Conservation (phyloP, 53 echinoderm and acorn worm genomes). For the Pentamera pediparva region DNA sequence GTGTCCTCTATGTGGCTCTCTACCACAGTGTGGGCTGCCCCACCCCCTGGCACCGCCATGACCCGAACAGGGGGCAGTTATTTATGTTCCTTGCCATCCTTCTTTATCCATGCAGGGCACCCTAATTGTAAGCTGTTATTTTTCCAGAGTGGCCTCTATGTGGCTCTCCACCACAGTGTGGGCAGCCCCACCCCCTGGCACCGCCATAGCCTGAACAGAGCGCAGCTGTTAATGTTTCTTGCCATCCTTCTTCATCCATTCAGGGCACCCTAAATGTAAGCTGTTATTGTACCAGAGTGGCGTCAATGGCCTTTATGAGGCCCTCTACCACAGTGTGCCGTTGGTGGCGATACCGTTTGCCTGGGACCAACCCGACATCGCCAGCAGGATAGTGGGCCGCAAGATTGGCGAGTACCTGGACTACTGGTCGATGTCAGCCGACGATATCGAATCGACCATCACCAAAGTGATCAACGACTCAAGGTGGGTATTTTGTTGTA, state of each 20-base stretch:
- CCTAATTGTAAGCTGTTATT: too few species aligned
- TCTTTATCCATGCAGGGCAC: too few species aligned
- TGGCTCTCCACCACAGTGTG: too few species aligned
- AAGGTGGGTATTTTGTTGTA: constrained; percentile 10
- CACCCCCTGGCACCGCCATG: too few species aligned
- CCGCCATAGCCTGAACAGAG: too few species aligned
- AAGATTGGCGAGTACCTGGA: constrained; percentile 20
- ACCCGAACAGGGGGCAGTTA: too few species aligned
- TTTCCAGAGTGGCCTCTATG: too few species aligned
- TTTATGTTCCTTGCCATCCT: too few species aligned
- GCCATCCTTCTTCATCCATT: too few species aligned
- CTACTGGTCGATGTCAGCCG: constrained; percentile 24
- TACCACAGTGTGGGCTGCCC: constrained; percentile 17
- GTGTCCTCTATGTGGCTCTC: too few species aligned
- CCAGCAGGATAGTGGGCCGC: constrained; percentile 22
- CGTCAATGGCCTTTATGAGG: constrained; percentile 19
- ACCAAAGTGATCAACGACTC: constrained; percentile 12
- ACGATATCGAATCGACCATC: background rate
- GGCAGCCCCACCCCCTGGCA: too few species aligned
- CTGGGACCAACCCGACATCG: constrained; percentile 31
- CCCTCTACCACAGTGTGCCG: constrained; percentile 11
- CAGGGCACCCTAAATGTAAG: constrained; percentile 29
- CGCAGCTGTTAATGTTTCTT: too few species aligned
- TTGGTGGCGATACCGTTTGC: constrained; percentile 28
- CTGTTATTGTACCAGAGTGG: constrained; percentile 34